Evolutionary conservation across 2,888 invertebrate species (phyloP).

Genomic region (Desoria tigrina): DNA sequence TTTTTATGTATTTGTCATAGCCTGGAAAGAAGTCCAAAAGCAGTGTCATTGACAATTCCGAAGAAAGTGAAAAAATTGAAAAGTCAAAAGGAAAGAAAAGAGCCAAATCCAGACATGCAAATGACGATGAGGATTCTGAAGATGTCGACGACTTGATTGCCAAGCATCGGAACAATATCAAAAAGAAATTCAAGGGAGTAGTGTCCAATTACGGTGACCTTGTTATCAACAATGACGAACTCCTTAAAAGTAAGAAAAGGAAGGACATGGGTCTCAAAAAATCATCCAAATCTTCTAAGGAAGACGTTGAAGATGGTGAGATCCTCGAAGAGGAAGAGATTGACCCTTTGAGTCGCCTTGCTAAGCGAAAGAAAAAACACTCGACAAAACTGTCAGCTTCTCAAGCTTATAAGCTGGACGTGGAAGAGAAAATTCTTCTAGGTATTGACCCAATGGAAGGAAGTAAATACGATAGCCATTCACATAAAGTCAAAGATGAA

Average conservation of each 20-base stretch:
- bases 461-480: not conserved
- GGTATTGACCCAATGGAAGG: constrained; percentile 12
- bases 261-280: not conserved
- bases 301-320: constrained; percentile 59
- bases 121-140: not conserved
- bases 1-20: too few species aligned
- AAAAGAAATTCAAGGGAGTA: constrained; percentile 14
- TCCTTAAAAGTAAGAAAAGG: constrained; percentile 5
- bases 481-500: not conserved
- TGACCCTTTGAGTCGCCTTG: constrained; percentile 57
- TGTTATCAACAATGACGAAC: constrained; percentile 14
- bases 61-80: constrained; percentile 56
- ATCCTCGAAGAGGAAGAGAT: constrained; percentile 61
- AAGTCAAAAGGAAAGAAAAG: constrained; percentile 53
- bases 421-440: constrained; percentile 29
- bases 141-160: constrained; percentile 13
- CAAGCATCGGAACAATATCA: constrained; percentile 15
- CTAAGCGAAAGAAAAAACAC: constrained; percentile 3
- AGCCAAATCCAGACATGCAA: constrained; percentile 30
- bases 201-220: constrained; percentile 10
- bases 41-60: constrained; percentile 34
- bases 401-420: constrained; percentile 36
- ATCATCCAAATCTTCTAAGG: not conserved
- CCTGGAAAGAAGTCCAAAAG: constrained; percentile 3
- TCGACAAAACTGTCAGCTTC: constrained; percentile 28